phyloP scores from a whole-genome alignment of 2,113 vertebrate species.

The Cryptomyrus ogoouensis region DNA sequence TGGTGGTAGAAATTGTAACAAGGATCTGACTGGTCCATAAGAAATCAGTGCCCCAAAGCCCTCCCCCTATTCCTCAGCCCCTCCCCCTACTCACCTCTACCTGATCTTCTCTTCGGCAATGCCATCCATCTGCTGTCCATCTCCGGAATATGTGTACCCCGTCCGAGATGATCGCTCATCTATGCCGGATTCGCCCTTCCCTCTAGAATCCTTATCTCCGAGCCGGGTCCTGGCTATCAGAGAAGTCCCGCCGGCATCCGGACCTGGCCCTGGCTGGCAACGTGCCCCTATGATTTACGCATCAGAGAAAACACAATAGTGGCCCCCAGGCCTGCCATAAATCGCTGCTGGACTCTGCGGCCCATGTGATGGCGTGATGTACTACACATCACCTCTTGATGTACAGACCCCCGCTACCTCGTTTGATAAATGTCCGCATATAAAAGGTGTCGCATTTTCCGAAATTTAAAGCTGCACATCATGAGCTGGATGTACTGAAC shows the following conservation, averaged over 20 bases:
- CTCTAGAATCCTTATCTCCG: not conserved
- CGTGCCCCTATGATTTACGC: not conserved
- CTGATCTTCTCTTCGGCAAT: not conserved
- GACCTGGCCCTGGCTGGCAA: not conserved
- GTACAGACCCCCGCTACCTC: not conserved
- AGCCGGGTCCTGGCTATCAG: not conserved
- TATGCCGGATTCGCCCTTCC: not conserved
- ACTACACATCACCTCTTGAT: not conserved
- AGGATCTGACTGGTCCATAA: conserved; percentile 28
- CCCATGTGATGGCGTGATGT: not conserved
- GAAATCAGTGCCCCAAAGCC: not conserved
- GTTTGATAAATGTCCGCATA: not conserved
- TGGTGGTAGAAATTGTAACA: not conserved
- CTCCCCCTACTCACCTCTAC: not conserved
- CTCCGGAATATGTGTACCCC: not conserved
- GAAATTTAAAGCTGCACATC: not conserved
- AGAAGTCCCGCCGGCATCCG: not conserved
- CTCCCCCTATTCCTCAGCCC: not conserved
- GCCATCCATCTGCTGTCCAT: not conserved
- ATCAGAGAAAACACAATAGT: not conserved
- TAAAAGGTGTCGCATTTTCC: not conserved
- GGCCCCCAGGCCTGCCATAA: not conserved
- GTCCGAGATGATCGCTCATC: not conserved
- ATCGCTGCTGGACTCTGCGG: not conserved
- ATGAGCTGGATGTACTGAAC: not conserved